phyloP scores from a whole-genome alignment of 2,797 vertebrate species.

The Melopsittacus undulatus region DNA sequence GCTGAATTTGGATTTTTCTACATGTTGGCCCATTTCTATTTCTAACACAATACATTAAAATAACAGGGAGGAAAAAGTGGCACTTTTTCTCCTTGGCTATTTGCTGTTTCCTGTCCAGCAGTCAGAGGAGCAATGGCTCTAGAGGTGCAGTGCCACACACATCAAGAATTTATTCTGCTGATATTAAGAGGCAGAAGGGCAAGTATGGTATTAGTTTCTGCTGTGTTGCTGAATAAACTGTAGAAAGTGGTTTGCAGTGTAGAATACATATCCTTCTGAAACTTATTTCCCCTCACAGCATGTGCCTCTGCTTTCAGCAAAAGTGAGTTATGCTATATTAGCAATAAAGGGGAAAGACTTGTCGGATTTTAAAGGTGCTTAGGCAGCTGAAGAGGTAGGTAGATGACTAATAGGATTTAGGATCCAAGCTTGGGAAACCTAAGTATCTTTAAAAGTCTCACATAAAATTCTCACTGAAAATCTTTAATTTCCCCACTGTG shows the following conservation, averaged over 20 bases:
- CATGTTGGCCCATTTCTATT: not conserved
- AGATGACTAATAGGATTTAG: constrained; percentile 1
- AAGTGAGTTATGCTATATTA: not conserved
- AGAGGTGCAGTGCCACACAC: not conserved
- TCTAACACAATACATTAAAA: not conserved
- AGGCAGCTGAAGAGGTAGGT: not conserved
- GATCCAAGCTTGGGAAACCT: not conserved
- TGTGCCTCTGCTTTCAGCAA: not conserved
- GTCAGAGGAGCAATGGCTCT: not conserved
- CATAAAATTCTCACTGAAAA: not conserved
- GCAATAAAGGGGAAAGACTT: not conserved
- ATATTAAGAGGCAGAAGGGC: not conserved
- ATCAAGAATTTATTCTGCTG: not conserved
- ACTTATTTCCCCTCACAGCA: not conserved
- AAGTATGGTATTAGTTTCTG: not conserved
- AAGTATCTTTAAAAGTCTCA: not conserved
- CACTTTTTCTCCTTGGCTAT: not conserved
- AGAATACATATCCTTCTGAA: not conserved
- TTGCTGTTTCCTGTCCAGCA: not conserved
- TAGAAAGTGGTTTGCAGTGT: not conserved
- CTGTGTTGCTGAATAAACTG: not conserved
- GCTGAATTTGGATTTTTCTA: not conserved
- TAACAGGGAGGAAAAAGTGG: not conserved
- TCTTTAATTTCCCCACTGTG: not conserved
- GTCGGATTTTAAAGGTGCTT: not conserved